Percentiles rank a stretch among this genome's conserved stretches.
phyloP scores from a whole-genome alignment of 2,113 vertebrate species.

The Crotophaga sulcirostris region DNA sequence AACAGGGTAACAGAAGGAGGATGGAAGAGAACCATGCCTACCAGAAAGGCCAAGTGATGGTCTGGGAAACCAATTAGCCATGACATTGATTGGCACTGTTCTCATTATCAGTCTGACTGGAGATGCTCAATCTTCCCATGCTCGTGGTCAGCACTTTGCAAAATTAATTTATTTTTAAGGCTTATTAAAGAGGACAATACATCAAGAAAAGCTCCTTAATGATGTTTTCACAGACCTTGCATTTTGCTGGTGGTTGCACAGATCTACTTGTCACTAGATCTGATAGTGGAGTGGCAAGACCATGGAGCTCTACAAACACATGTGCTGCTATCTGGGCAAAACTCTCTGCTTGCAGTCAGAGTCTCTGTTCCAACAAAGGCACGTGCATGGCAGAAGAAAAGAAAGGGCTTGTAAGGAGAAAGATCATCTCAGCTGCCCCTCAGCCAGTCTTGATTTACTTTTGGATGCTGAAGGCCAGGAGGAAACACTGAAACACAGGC shows the following conservation, averaged over 20 bases:
- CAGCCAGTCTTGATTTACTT: not conserved
- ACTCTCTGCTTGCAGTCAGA: not conserved
- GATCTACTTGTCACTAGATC: not conserved
- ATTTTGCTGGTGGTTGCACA: not conserved
- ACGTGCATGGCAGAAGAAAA: not conserved
- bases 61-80: not conserved
- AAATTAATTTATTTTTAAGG: not conserved
- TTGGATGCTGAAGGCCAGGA: not conserved
- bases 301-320: not conserved
- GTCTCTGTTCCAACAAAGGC: not conserved
- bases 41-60: not conserved
- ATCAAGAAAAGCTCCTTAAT: not conserved
- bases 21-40: not conserved
- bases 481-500: not conserved
- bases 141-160: not conserved
- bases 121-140: not conserved
- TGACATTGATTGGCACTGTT: fast-evolving
- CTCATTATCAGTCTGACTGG: not conserved
- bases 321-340: not conserved
- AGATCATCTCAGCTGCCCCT: not conserved
- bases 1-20: not conserved
- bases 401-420: not conserved
- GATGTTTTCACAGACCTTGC: not conserved
- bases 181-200: not conserved
- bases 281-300: not conserved